phyloP scores from a whole-genome alignment of 2,113 vertebrate species.

The Pseudonaja textilis region DNA sequence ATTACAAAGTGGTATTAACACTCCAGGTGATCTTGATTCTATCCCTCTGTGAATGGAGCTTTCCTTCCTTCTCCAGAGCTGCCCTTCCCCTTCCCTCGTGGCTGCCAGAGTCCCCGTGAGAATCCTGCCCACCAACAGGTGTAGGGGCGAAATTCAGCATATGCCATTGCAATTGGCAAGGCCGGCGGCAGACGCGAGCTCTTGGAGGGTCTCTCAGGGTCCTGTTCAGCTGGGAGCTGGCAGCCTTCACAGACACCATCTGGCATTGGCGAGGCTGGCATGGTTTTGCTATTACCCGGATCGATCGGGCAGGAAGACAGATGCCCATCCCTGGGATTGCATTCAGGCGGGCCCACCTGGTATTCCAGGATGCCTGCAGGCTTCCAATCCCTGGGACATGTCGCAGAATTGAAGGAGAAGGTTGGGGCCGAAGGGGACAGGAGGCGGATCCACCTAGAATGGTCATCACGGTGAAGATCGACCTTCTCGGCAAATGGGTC shows the following conservation, averaged over 20 bases:
- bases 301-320: conserved; percentile 29
- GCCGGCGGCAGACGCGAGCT: conserved; percentile 70
- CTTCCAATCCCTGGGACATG: not conserved
- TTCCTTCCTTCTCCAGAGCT: conserved; percentile 29
- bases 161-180: conserved; percentile 77
- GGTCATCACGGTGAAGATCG: not conserved
- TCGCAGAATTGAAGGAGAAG: rapidly evolving
- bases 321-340: conserved; percentile 29
- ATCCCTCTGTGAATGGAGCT: not conserved
- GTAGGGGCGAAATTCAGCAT: conserved; percentile 79
- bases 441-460: not conserved
- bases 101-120: conserved; percentile 64
- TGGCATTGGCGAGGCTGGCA: conserved; percentile 74
- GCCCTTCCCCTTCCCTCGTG: conserved; percentile 53
- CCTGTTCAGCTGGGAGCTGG: conserved; percentile 80
- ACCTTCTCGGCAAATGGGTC: not conserved
- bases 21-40: not conserved
- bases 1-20: not conserved
- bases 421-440: too few species aligned
- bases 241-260: conserved; percentile 83
- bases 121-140: conserved; percentile 78
- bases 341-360: conserved; percentile 1
- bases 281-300: conserved; percentile 37
- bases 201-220: conserved; percentile 73
- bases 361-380: not conserved